Conservation (phyloP, 2,113 vertebrate species). For the Elgaria multicarinata region DNA sequence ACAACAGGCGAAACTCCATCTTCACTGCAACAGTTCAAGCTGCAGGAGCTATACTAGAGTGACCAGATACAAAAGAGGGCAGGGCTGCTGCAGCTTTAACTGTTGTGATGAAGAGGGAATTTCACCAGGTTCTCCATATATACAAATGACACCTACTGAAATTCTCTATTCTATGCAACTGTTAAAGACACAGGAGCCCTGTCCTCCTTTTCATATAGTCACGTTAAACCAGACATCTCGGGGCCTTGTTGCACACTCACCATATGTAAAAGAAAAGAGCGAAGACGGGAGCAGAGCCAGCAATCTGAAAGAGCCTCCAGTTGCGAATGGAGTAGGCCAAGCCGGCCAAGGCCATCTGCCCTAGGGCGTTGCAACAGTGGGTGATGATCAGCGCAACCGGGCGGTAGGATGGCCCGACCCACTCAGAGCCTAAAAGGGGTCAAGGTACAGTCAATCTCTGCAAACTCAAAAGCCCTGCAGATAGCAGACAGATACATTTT, state of each 20-base stretch:
- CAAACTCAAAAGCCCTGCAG: conserved; percentile 63
- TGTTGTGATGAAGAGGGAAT: too few relatives aligned
- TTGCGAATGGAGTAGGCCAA: conserved; percentile 81
- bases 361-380: conserved; percentile 75
- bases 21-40: too few relatives aligned
- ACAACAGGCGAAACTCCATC: too few relatives aligned
- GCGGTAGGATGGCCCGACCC: conserved; percentile 83
- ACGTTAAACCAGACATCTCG: too few relatives aligned
- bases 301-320: conserved; percentile 88
- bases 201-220: too few relatives aligned
- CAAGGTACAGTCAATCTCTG: conserved; percentile 2
- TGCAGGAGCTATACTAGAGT: too few relatives aligned
- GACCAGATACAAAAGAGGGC: too few relatives aligned
- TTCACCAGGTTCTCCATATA: too few relatives aligned
- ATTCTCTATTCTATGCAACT: too few relatives aligned
- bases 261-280: conserved; percentile 75
- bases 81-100: too few relatives aligned
- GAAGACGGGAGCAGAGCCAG: conserved; percentile 74
- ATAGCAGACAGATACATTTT: background rate
- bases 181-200: too few relatives aligned
- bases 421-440: conserved; percentile 83
- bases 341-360: conserved; percentile 84
- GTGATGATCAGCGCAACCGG: conserved; percentile 76
- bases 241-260: conserved; percentile 70
- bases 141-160: too few relatives aligned